Evolutionary conservation across 2,797 vertebrate species (phyloP).

Genomic region (Gallinago nigripennis): DNA sequence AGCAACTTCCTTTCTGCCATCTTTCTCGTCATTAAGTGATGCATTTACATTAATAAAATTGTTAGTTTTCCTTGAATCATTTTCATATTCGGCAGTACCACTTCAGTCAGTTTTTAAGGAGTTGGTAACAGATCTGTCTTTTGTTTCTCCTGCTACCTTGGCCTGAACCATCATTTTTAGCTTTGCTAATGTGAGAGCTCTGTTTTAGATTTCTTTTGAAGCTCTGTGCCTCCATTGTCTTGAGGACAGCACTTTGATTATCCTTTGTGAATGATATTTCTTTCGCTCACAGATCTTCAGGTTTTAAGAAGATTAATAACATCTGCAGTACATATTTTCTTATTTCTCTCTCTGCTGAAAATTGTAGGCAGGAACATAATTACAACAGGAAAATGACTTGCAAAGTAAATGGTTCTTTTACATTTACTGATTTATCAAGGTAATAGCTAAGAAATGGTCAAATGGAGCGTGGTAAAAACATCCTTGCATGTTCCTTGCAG

Average conservation of each 20-base stretch:
- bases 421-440: background rate
- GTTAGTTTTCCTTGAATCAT: background rate
- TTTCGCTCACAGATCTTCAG: background rate
- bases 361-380: background rate
- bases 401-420: background rate
- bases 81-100: background rate
- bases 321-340: background rate
- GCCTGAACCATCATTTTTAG: background rate
- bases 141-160: background rate
- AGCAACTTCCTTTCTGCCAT: background rate
- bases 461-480: background rate
- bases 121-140: background rate
- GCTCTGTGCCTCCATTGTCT: background rate
- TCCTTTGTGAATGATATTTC: background rate
- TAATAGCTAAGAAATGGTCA: background rate
- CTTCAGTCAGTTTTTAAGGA: background rate
- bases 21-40: background rate
- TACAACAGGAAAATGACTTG: background rate
- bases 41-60: background rate
- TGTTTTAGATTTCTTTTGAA: background rate
- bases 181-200: background rate
- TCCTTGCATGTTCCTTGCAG: background rate
- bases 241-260: background rate
- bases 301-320: background rate
- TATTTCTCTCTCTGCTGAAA: background rate